phyloP scores from a whole-genome alignment of 2,888 invertebrate species.

The Lampropteryx suffumata region DNA sequence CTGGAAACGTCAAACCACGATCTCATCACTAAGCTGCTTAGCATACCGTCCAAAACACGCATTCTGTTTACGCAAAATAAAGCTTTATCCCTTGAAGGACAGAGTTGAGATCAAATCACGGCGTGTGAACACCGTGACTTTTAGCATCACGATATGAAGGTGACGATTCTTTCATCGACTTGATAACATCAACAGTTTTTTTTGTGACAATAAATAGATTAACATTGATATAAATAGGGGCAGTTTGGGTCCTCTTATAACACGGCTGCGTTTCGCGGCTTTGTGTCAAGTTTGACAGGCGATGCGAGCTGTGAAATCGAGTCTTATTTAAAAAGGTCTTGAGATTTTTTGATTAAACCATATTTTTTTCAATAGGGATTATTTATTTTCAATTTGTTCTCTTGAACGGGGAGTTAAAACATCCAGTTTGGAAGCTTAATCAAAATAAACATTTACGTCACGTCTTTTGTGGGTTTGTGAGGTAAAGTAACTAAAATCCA shows the following conservation, averaged over 20 bases:
- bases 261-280: conserved; percentile 75
- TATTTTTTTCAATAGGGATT: conserved; percentile 66
- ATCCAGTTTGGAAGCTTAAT: conserved; percentile 52
- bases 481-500: too few species aligned
- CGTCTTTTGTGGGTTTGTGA: background rate
- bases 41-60: conserved; percentile 52
- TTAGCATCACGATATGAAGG: conserved; percentile 75
- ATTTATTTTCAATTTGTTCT: conserved; percentile 70
- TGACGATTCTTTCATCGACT: conserved; percentile 80
- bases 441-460: conserved; percentile 28
- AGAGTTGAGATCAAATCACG: conserved; percentile 37
- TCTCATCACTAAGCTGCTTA: conserved; percentile 76
- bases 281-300: conserved; percentile 79
- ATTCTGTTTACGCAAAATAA: conserved; percentile 36
- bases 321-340: conserved; percentile 77
- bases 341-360: conserved; percentile 63
- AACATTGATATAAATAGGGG: conserved; percentile 80
- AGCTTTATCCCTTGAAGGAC: conserved; percentile 39
- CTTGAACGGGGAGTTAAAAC: conserved; percentile 53
- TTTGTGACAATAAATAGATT: conserved; percentile 82
- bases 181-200: conserved; percentile 81
- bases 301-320: conserved; percentile 81
- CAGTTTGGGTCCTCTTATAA: conserved; percentile 70
- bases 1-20: conserved; percentile 68
- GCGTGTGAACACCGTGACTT: conserved; percentile 56